These are phyloP conservation scores for Agriopis aurantiaria DNA, from an alignment of 2,888 invertebrate genomes.

Conservation along the genomic window DNA sequence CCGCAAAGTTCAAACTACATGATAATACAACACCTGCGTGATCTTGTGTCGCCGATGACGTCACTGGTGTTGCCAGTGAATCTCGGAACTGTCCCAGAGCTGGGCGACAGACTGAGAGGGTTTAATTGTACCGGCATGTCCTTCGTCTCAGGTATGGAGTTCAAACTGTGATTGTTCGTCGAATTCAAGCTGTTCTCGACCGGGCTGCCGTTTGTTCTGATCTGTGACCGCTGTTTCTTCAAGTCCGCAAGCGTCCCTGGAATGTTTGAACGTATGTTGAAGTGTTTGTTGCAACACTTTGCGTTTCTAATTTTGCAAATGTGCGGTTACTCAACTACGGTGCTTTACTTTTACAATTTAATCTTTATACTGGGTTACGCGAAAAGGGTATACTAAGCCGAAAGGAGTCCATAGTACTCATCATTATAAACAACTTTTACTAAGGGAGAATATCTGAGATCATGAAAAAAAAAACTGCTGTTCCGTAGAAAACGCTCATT, in stretches of 20 bases:
- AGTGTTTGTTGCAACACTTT: slow-evolving; percentile 30
- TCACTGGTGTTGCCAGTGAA: slow-evolving; percentile 93
- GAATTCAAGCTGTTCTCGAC: slow-evolving; percentile 78
- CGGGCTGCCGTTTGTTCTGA: slow-evolving; percentile 88
- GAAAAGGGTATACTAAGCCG: too few relatives aligned
- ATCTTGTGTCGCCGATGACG: slow-evolving; percentile 90
- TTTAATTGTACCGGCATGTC: slow-evolving; percentile 80
- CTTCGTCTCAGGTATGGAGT: slow-evolving; percentile 77
- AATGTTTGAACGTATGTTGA: slow-evolving; percentile 52
- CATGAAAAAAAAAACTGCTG: too few relatives aligned
- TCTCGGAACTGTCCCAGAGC: slow-evolving; percentile 81
- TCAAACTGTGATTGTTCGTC: slow-evolving; percentile 77
- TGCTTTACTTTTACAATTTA: slow-evolving; percentile 56
- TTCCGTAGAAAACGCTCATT: too few relatives aligned
- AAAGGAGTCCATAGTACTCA: too few relatives aligned
- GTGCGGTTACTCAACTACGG: slow-evolving; percentile 55
- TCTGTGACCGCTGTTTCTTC: slow-evolving; percentile 96
- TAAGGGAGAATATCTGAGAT: too few relatives aligned
- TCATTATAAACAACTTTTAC: too few relatives aligned
- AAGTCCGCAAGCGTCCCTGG: slow-evolving; percentile 94
- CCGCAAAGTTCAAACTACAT: slow-evolving; percentile 78
- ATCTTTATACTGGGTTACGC: background rate
- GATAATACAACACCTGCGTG: slow-evolving; percentile 90
- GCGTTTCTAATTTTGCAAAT: slow-evolving; percentile 37
- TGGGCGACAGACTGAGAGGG: slow-evolving; percentile 77